Percentiles rank a stretch among this genome's conserved stretches.
Evolutionary conservation across 2,113 vertebrate species (phyloP).

Genomic region (Antechinus flavipes): DNA sequence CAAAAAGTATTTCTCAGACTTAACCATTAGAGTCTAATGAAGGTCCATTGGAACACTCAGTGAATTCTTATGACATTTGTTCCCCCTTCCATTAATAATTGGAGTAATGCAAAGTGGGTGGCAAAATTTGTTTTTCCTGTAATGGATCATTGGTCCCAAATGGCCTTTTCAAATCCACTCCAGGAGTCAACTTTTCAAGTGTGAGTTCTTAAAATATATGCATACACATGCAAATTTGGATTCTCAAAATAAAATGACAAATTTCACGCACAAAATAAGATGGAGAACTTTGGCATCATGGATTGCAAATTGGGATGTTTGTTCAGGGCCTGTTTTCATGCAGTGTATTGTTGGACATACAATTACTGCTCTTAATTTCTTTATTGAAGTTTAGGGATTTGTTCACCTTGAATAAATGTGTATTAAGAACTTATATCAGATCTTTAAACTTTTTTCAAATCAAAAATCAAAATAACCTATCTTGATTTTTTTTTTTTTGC

Average conservation of each 20-base stretch:
- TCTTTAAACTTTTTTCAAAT: neutral
- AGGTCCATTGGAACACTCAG: neutral
- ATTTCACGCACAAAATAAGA: neutral
- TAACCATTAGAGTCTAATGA: constrained; percentile 12
- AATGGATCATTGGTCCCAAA: constrained; percentile 56
- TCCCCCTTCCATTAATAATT: constrained; percentile 28
- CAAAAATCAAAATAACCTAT: neutral
- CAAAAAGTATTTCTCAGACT: constrained; percentile 49
- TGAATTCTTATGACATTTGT: constrained; percentile 41
- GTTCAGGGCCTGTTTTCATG: neutral
- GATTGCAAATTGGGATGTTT: neutral
- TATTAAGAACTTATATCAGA: neutral
- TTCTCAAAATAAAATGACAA: constrained; percentile 15
- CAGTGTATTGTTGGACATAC: constrained; percentile 5
- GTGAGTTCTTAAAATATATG: constrained; percentile 8
- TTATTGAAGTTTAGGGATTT: neutral
- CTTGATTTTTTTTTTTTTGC: neutral
- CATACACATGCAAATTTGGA: constrained; percentile 27
- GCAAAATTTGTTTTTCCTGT: constrained; percentile 64
- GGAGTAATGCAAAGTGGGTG: constrained; percentile 23
- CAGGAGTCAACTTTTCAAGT: constrained; percentile 46
- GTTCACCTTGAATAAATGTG: neutral
- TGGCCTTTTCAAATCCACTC: constrained; percentile 57
- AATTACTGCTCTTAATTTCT: neutral
- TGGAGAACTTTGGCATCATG: neutral